Base-by-base conservation (phyloP, 2,888 invertebrate genomes). In the Harmothoe impar region DNA sequence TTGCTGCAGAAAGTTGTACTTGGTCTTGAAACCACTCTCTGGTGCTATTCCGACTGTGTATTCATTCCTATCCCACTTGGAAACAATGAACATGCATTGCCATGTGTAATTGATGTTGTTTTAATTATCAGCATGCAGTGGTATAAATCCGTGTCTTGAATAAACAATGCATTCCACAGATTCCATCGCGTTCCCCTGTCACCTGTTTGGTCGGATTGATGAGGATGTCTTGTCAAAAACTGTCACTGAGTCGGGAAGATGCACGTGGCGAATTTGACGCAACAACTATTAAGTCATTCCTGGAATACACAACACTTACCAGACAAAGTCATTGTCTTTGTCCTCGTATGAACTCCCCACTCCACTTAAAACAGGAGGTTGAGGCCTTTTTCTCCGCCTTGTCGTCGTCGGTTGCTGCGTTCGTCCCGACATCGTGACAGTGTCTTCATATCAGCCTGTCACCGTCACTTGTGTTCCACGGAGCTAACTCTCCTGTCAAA, bases 311-410 rank as follows among this genome's bases (percentile, higher is more conserved):
- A 43, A 43, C 43, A 68, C 93, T 93, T 93, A 95, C 95, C 95
- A 95, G 33, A 95, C 93, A 92, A 94, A 95, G 92, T 95, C 95
- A 92, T 94, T 95, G 93, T 95, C 95, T 92, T 95, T 94, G 92
- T 95, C 95, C 91, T 95, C 95, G 91, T 94, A 95, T 0, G 95
- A 94, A 62, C 94, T 94, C 51, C 92, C 93, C 29, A 95, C 93
- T 25, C 95, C 94, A 91, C 94, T 94, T 89, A 93, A 94, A n/a
- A 95, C 95, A 10, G 95, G 94, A 20, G 95, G 94, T 78, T 94
- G 94, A 17, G 93, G 92, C 86, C 95, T 91, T 91, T 95, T 95
- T 89, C 93, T 88, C 52, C 94, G 92, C 51, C 93, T 92, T 35
- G 52, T 84, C 62, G 31, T 92, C 33, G 52, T 84, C 62, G 31